Evolutionary conservation across 1,140 invertebrate genomes (phyloP), one percentile per base, ranked within the genome.

Genomic region (Contarinia nasturtii): DNA sequence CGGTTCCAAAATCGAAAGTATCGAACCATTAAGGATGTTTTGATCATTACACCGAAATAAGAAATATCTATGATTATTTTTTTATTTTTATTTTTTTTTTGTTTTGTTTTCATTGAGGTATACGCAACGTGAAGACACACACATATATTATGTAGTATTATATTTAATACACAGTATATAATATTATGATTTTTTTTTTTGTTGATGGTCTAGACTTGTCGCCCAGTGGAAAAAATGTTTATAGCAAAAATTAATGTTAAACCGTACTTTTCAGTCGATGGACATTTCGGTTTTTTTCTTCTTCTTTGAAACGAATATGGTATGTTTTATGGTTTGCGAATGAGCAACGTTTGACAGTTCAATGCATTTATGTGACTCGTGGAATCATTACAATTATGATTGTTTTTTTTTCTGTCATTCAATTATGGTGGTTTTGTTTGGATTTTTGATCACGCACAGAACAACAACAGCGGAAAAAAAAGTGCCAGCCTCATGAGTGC

Each of bases 71-170:
- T 34, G 22, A 45, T n/a, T 15, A 15, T 33, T 51, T 54, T 49
- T 55, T 55, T 54, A 56, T 57, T 57, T 43, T 48, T 44, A 20
- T 48, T 43, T 49, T 4, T 40, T 38, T 44, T 36, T 40, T 45
- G 21, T 40, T 38, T 49, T 49, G 19, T 27, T 49, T 44, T 44
- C 10, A 54, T 63, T 63, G 60, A 63, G 60, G 60, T 63, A 63
- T 63, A 63, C 60, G 57, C 60, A 58, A 62, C 60, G 54, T 60
- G 54, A 63, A 62, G 60, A 63, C 60, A 63, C 60, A 63, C 60
- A 63, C 57, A 62, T 57, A 57, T 53, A 58, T 55, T 55, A 53
- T 27, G 59, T 55, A 56, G 55, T 45, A 18, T 45, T 33, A 18
- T 45, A 14, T 33, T n/a, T 27, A 27, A 27, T 27, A 27, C 27